A percentile compares a stretch with the other conserved stretches of the same genome.
phyloP scores from a whole-genome alignment of 2,113 vertebrate species.

The Alethe diademata region DNA sequence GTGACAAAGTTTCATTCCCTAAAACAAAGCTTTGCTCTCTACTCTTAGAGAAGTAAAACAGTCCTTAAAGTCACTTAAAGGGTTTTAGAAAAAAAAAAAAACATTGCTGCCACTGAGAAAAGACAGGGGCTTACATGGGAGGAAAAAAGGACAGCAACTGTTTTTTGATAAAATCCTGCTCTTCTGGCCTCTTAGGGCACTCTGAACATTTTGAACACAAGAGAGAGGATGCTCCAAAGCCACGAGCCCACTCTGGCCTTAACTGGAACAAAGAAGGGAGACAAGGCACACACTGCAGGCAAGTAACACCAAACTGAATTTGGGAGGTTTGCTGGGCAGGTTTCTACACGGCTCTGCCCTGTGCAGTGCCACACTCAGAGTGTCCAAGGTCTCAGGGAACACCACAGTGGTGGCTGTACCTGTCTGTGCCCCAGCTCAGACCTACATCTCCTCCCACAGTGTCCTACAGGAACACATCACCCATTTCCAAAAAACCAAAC shows the following conservation, averaged over 20 bases:
- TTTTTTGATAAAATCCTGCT: not conserved
- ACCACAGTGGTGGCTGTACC: not conserved
- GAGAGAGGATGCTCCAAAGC: not conserved
- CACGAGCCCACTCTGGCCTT: fast-evolving
- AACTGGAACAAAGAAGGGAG: not conserved
- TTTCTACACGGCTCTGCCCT: not conserved
- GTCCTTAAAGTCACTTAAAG: not conserved
- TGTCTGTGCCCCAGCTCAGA: too few species aligned
- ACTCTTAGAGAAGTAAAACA: not conserved
- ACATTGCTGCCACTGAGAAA: not conserved
- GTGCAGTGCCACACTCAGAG: not conserved
- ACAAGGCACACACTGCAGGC: not conserved
- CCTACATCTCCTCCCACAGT: fast-evolving
- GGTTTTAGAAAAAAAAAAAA: not conserved
- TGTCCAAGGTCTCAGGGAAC: fast-evolving
- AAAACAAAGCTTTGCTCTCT: not conserved
- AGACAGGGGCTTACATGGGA: not conserved
- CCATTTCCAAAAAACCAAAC: fast-evolving
- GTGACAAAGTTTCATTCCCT: not conserved
- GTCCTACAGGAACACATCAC: not conserved
- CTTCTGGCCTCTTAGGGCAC: not conserved
- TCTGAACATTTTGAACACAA: not conserved
- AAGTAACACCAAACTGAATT: not conserved
- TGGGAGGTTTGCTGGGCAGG: not conserved
- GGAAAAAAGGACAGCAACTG: too few species aligned